Base-by-base conservation (phyloP, 1,140 invertebrate genomes). In the Papilio dardanus region DNA sequence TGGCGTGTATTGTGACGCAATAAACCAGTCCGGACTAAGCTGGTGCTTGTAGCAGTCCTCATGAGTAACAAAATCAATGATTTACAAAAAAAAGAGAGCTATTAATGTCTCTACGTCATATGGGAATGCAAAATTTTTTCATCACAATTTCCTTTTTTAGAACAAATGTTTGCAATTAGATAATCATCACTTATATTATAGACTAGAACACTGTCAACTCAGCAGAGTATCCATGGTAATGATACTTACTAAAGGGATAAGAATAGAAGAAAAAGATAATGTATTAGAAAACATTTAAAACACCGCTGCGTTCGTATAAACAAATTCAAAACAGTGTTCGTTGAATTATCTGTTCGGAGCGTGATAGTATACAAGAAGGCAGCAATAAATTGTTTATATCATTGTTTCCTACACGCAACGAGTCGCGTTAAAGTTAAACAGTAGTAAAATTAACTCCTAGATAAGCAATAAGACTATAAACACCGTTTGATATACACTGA, bases 401-500 rank as follows among this genome's bases (percentile, higher is more conserved):
- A 73, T 73, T 73, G 50, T 73, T 73, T 73, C 71, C 50, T 71
- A 46, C 71, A 73, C 71, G 71, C 71, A 73, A 73, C 71, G 28
- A 73, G 16, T 73, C 50, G 46, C 50, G 71, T 73, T 73, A 54
- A 73, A 73, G 42, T 73, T 58, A 54, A 73, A 73, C 71, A 73
- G 71, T 73, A 73, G 46, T 73, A 73, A 73, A 73, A 73, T 73
- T 73, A 58, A 73, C 71, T 73, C 46, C 71, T 73, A 73, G 71
- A 73, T 73, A 73, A 73, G 71, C 71, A 54, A 54, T 73, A 73
- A 35, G n/a, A 31, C 71, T 73, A 73, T 73, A 73, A 73, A 73
- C 30, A 33, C 30, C 71, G 71, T 73, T 58, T 73, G 71, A 58
- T 73, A 73, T 19, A 73, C 71, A 35, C 54, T 73, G 10, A 73